These are phyloP conservation scores for Eciton burchellii DNA, from an alignment of 1,140 invertebrate species.

Conservation along the genomic window DNA sequence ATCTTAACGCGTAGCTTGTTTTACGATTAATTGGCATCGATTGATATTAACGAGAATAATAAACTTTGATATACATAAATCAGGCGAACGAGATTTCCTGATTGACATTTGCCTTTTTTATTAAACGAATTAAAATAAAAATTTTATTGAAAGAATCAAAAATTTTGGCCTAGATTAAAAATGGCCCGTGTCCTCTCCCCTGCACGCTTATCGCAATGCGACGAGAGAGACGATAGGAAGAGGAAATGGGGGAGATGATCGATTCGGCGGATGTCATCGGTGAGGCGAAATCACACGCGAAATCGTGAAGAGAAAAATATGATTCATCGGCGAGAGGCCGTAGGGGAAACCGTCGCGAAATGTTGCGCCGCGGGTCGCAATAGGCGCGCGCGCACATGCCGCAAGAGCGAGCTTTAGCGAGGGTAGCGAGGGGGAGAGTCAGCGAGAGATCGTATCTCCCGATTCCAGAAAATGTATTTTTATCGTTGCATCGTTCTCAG, in stretches of 20 bases:
- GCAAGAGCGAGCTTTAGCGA: background rate
- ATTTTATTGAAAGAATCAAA: too few relatives aligned
- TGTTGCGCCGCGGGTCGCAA: slow-evolving; percentile 27
- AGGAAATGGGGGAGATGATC: slow-evolving; percentile 19
- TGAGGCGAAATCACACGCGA: slow-evolving; percentile 6
- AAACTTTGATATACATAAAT: too few relatives aligned
- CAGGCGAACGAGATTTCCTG: too few relatives aligned
- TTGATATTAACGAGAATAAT: too few relatives aligned
- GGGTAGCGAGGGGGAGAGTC: background rate
- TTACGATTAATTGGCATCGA: too few relatives aligned
- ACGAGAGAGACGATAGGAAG: slow-evolving; percentile 12
- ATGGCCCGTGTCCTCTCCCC: background rate
- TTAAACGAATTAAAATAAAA: too few relatives aligned
- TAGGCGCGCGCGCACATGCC: too few relatives aligned
- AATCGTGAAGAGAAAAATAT: slow-evolving; percentile 32
- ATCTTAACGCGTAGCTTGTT: too few relatives aligned
- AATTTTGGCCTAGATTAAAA: too few relatives aligned
- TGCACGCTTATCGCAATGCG: too few relatives aligned
- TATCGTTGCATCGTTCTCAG: slow-evolving; percentile 58
- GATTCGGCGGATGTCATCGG: slow-evolving; percentile 1
- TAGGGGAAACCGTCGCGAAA: slow-evolving; percentile 15
- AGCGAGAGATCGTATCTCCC: slow-evolving; percentile 27
- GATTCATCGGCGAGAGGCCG: slow-evolving; percentile 15
- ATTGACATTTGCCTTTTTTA: too few relatives aligned
- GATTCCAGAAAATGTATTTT: slow-evolving; percentile 58